Evolutionary conservation across 2,888 invertebrate species (phyloP), one percentile per base, ranked within the genome.

Genomic region (Teinopalpus imperialis): DNA sequence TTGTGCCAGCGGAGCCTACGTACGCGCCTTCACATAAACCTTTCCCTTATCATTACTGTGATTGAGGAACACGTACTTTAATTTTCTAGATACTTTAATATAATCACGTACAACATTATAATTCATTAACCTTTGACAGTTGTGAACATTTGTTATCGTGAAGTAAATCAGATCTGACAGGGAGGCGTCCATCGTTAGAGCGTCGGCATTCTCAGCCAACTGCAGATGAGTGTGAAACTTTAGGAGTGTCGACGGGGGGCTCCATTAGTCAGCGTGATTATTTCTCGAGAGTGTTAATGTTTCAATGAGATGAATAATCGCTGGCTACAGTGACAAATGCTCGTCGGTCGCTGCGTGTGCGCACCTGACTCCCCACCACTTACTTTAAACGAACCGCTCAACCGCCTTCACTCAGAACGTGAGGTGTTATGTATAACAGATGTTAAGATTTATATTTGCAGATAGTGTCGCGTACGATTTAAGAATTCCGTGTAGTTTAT

Each of bases 181-280:
- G 65, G 55, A 60, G 62, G 63, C 74, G 67, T 69, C 68, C 66
- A 63, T 63, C 58, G 53, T 51, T 55, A 27, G 44, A 41, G 49
- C 31, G 51, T 49, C 44, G 59, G 60, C 59, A 61, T 56, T 68
- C 64, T 64, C 37, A 48, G 42, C 35, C 46, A 47, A 49, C 35
- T 41, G 36, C 43, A 34, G 47, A 49, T 56, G 57, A 72, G 74
- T 76, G 76, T 83, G 81, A 83, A 82, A 81, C 83, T 83, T 77
- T 77, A 78, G 81, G 77, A 73, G 81, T 85, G 85, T 69, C 87
- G 86, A 86, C 86, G 86, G 87, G 86, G 86, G 87, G 83, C 69
- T 80, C 82, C 87, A 87, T 88, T 87, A 87, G 88, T 87, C 81
- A 83, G 74, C 70, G 74, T 87, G 87, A 88, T 88, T 87, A 87